phyloP scores from a whole-genome alignment of 2,113 vertebrate genomes.

The Dicerorhinus sumatrensis region DNA sequence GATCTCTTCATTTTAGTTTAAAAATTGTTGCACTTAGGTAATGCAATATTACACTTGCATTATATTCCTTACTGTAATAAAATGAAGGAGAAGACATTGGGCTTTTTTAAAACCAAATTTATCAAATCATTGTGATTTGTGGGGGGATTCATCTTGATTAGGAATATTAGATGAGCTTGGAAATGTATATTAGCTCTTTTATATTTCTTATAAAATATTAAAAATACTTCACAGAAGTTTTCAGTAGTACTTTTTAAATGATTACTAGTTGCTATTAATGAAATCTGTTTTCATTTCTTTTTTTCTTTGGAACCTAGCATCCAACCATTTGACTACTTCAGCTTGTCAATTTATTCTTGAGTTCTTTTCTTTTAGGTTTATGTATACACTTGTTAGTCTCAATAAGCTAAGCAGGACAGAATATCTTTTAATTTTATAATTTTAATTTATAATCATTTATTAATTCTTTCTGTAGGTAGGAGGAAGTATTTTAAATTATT shows the following conservation, averaged over 20 bases:
- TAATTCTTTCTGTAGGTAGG: not conserved
- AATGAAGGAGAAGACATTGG: not conserved
- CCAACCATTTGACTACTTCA: not conserved
- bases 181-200: not conserved
- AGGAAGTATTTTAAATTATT: not conserved
- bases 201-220: not conserved
- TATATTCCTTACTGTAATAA: not conserved
- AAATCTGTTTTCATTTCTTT: not conserved
- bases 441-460: not conserved
- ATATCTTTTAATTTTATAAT: not conserved
- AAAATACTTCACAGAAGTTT: not conserved
- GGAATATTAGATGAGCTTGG: constrained; percentile 10
- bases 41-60: not conserved
- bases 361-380: not conserved
- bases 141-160: not conserved
- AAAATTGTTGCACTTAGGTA: not conserved
- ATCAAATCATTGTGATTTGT: not conserved
- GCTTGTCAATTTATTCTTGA: not conserved
- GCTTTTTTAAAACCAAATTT: not conserved
- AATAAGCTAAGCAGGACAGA: not conserved
- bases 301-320: not conserved
- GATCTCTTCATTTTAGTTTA: constrained; percentile 13
- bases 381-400: not conserved
- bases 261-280: not conserved
- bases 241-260: not conserved